Evolutionary conservation across 2,888 invertebrate genomes (phyloP).

Genomic region (Thyatira batis): DNA sequence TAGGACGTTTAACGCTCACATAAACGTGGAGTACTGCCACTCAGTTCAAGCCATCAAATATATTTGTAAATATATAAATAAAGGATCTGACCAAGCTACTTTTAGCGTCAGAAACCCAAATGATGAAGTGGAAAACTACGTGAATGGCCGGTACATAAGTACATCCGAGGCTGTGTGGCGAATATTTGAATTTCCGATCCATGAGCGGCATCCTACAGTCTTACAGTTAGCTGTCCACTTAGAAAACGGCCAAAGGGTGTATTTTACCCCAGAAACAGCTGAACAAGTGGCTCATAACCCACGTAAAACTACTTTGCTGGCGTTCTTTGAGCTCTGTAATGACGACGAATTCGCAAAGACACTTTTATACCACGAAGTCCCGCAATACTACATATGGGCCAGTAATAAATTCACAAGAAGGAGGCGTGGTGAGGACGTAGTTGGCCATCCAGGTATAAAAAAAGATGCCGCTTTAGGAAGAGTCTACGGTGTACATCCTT

Average conservation of each 20-base stretch:
- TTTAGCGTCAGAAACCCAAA: slow-evolving; percentile 18
- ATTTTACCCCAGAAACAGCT: slow-evolving; percentile 14
- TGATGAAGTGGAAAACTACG: slow-evolving; percentile 21
- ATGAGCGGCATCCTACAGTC: slow-evolving; percentile 17
- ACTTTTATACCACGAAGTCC: neutral
- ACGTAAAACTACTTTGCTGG: slow-evolving; percentile 14
- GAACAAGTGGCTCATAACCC: slow-evolving; percentile 8
- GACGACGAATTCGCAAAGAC: slow-evolving; percentile 9
- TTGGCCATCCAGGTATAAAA: neutral
- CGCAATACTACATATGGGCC: neutral
- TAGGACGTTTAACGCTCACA: slow-evolving; percentile 22
- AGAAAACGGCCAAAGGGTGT: slow-evolving; percentile 21
- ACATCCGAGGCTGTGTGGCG: slow-evolving; percentile 22
- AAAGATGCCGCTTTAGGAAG: neutral
- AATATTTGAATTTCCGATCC: slow-evolving; percentile 15
- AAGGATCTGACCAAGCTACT: slow-evolving; percentile 29
- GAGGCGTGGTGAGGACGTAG: neutral
- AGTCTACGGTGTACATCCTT: neutral
- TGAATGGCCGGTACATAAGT: slow-evolving; percentile 17
- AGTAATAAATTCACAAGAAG: neutral
- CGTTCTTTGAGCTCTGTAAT: slow-evolving; percentile 16
- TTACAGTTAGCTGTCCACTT: slow-evolving; percentile 18
- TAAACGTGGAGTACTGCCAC: slow-evolving; percentile 51
- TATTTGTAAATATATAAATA: slow-evolving; percentile 29
- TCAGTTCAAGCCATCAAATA: slow-evolving; percentile 54